Percentiles rank a stretch among this genome's conserved stretches.
These are phyloP conservation scores for Campylomormyrus numenius DNA, from an alignment of 2,113 vertebrate genomes.

Conservation along the genomic window DNA sequence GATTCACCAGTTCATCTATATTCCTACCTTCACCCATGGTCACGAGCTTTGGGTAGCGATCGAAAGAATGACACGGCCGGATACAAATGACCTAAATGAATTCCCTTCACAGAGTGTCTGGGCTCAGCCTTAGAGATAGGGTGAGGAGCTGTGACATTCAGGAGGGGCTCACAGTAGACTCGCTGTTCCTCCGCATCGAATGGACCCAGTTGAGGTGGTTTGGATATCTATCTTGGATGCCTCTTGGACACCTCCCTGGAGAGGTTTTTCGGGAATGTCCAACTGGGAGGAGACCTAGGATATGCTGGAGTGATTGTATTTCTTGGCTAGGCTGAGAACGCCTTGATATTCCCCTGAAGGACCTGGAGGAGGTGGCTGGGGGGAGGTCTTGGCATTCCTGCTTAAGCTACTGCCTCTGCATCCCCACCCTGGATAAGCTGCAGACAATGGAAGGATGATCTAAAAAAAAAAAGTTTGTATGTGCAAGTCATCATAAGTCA, in stretches of 20 bases:
- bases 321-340: too few relatives aligned
- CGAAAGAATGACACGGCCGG: neutral
- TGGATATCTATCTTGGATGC: neutral
- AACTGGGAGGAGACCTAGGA: too few relatives aligned
- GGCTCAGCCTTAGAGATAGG: neutral
- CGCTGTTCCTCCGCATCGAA: neutral
- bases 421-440: too few relatives aligned
- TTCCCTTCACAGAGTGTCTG: neutral
- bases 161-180: neutral
- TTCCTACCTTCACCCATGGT: neutral
- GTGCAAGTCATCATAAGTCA: neutral
- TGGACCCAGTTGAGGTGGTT: neutral
- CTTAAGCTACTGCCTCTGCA: too few relatives aligned
- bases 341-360: too few relatives aligned
- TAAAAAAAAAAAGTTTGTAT: neutral
- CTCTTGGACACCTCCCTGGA: neutral
- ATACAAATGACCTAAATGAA: neutral
- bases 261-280: neutral
- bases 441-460: too few relatives aligned
- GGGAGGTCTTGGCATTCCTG: too few relatives aligned
- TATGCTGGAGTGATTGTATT: too few relatives aligned
- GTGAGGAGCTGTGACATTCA: neutral
- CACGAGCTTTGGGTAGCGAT: neutral
- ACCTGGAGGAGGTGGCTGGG: too few relatives aligned
- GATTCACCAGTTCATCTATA: neutral